Percentiles rank a stretch among this genome's conserved stretches.
These are phyloP conservation scores for Hapalemur alaotrensis DNA, from an alignment of 2,797 vertebrate genomes.

Conservation along the genomic window DNA sequence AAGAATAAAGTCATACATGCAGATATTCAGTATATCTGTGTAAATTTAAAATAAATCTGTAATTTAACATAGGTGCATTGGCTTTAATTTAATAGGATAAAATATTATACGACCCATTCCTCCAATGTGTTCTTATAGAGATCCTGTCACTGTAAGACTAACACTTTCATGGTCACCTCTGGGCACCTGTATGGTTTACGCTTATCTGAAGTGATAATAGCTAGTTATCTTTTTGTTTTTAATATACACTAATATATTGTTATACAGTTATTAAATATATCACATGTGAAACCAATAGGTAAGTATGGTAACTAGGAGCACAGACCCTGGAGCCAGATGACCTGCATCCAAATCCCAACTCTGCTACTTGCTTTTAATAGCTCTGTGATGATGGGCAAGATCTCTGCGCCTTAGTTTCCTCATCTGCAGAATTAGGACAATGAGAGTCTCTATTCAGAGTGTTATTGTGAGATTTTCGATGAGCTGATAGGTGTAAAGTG, in stretches of 20 bases:
- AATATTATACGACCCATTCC: not conserved
- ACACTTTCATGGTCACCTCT: not conserved
- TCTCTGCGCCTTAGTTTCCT: not conserved
- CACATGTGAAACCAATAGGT: not conserved
- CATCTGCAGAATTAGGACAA: not conserved
- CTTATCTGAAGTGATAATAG: not conserved
- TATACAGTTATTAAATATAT: not conserved
- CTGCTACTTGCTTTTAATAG: not conserved
- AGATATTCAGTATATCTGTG: not conserved
- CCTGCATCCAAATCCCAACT: not conserved
- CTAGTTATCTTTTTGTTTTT: not conserved
- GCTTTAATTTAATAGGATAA: not conserved
- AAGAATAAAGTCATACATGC: not conserved
- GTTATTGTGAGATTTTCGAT: not conserved
- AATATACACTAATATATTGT: not conserved
- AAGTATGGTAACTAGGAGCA: not conserved
- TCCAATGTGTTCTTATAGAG: not conserved
- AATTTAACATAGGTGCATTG: not conserved
- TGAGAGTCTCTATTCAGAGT: not conserved
- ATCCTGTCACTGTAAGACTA: not conserved
- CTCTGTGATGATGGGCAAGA: not conserved
- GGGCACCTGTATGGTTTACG: not conserved
- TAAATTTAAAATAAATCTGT: slow-evolving; percentile 2
- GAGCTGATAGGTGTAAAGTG: not conserved
- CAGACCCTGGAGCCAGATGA: not conserved